A percentile compares a stretch with the other conserved stretches of the same genome.
Evolutionary conservation across 2,797 vertebrate species (phyloP).

Genomic region (Poliocrania exsul): DNA sequence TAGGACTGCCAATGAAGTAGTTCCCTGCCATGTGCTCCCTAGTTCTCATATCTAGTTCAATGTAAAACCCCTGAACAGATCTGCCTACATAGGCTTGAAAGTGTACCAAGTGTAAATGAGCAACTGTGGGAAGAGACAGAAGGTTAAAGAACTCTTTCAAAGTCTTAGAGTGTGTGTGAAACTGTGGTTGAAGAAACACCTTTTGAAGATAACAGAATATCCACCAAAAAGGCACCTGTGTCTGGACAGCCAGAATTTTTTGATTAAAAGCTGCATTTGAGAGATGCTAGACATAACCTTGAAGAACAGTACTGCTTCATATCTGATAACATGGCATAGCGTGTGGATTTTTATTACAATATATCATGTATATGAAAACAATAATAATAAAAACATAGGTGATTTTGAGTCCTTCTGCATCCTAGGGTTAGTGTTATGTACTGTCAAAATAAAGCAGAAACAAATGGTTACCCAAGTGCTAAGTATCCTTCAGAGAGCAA

Average conservation of each 20-base stretch:
- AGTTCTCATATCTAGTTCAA: not conserved
- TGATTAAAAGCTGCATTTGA: not conserved
- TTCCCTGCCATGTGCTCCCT: not conserved
- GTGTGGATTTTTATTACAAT: not conserved
- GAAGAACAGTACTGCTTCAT: not conserved
- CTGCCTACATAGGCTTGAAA: not conserved
- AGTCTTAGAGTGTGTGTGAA: not conserved
- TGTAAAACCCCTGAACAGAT: not conserved
- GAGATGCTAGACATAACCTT: slow-evolving; percentile 10
- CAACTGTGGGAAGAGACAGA: not conserved
- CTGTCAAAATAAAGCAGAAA: slow-evolving; percentile 46
- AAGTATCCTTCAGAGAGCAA: not conserved
- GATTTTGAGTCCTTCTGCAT: slow-evolving; percentile 1
- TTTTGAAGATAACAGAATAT: not conserved
- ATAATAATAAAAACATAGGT: not conserved
- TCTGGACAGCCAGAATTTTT: not conserved
- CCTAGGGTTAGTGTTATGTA: not conserved
- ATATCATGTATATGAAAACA: not conserved
- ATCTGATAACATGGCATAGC: not conserved
- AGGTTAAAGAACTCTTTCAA: not conserved
- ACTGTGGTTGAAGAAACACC: not conserved
- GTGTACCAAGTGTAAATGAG: not conserved
- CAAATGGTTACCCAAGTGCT: not conserved
- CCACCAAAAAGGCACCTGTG: not conserved
- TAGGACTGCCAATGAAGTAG: not conserved